A percentile compares a stretch with the other conserved stretches of the same genome.
Evolutionary conservation across 2,888 invertebrate genomes (phyloP).

Genomic region (Physocephala rufipes): DNA sequence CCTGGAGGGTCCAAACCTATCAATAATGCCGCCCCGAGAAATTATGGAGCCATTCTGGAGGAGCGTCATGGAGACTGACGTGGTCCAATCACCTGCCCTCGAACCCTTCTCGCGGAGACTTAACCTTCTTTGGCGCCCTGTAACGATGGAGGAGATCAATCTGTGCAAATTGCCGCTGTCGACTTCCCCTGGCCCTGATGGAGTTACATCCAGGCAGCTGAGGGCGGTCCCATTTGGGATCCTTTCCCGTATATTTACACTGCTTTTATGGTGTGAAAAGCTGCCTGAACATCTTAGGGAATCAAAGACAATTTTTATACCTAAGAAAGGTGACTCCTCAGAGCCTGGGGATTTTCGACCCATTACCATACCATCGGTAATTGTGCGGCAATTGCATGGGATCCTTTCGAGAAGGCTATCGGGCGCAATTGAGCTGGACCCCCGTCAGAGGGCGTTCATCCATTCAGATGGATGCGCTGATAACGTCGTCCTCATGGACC

Average conservation of each 20-base stretch:
- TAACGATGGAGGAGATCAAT: background rate
- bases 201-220: background rate
- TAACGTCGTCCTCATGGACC: conserved; percentile 2
- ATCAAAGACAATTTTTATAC: conserved; percentile 11
- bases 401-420: background rate
- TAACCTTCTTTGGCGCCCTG: background rate
- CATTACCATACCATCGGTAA: conserved; percentile 15
- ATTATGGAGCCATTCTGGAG: conserved; percentile 16
- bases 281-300: background rate
- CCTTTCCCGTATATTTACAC: background rate
- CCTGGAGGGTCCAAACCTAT: conserved; percentile 1
- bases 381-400: conserved; percentile 1
- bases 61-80: background rate
- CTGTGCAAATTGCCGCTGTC: background rate
- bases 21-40: background rate
- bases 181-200: conserved; percentile 24
- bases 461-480: conserved; percentile 12
- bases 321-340: conserved; percentile 11
- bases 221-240: background rate
- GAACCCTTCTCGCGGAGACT: background rate
- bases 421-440: background rate
- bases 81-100: background rate
- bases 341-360: conserved; percentile 19
- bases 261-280: conserved; percentile 17
- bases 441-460: conserved; percentile 3